Base-by-base conservation (phyloP, 2,888 invertebrate species). In the Tetropium fuscum region DNA sequence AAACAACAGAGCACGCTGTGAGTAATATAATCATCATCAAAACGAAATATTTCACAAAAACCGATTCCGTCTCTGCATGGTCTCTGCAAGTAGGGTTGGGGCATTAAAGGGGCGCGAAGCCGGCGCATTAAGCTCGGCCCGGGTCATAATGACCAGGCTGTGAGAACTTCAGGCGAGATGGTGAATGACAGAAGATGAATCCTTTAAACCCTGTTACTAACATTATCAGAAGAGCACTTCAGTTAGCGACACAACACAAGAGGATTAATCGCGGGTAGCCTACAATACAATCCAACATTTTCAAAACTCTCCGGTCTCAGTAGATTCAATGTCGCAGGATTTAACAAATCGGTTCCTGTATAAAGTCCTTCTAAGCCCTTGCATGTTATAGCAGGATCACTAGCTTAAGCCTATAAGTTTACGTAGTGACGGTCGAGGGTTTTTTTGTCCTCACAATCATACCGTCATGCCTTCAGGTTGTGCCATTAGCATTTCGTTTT, bases 191-290 rank as follows among this genome's bases (percentile, higher is more conserved):
- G 64, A 56, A 67, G 65, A 66, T 68, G 67, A 63, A 58, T 62
- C 65, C 54, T 53, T 66, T 68, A 69, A 71, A 64, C 65, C 69
- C 68, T 71, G 69, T 71, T 71, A 69, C 66, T 63, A 55, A 63
- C 60, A 65, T 66, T 66, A 71, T 71, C 69, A 64, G 63, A 60
- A 68, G 65, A 59, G 47, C 63, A 66, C 65, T 69, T 58, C 62
- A 68, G 68, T 62, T 66, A 67, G 64, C 65, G 64, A 67, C 69
- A 69, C 68, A 63, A 67, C 69, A 69, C 68, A 67, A 71, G 69
- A 66, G 69, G 71, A 71, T 69, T 71, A 69, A 71, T 59, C 55
- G 64, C 55, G 67, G 60, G 54, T 64, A 58, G 61, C 51, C 60
- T 56, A 48, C 57, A 30, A 48, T 61, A 34, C 38, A 60, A 32